Evolutionary conservation across 1,140 invertebrate genomes (phyloP), one percentile per base, ranked within the genome.

Genomic region (Conus betulinus): DNA sequence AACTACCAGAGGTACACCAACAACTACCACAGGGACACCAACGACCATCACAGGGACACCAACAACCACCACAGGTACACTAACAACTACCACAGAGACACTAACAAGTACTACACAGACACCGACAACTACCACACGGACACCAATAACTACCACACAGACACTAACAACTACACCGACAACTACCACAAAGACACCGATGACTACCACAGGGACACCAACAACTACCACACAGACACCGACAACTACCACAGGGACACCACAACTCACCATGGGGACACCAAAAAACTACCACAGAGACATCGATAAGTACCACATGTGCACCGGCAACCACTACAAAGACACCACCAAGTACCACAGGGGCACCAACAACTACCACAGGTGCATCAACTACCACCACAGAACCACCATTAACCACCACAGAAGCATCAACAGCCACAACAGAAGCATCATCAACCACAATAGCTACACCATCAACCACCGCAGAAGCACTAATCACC

Each of bases 21-120:
- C 76, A 27, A 78, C 76, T 8, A 78, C 76, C 11, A 8, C 79
- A 51, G 51, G 53, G 51, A 81, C 39, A 81, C 79, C 79, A 52
- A 81, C 79, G 17, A 81, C 79, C 20, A 53, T 3, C 51, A 23
- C 51, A 51, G 51, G 53, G 51, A 81, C 79, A 81, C 79, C 39
- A 81, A 52, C 79, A 52, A 81, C 51, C 7, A 63, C 87, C 39
- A 84, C 71, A 84, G 20, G 82, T n/a, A 84, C 53, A 79, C 20
- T 51, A 63, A 78, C 57, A 25, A 78, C 87, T 39, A 86, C 76
- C 25, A 27, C n/a, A 17, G 15, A 25, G 78, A 84, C 89, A 86
- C 82, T 60, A 81, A 20, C 71, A 78, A 27, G 39, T 7, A 15
- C 84, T 39, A 25, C 76, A 25, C 23, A 25, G 52, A 87, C 85